Evolutionary conservation across 2,888 invertebrate species (phyloP), one percentile per base, ranked within the genome.

Genomic region (Cerastis leucographa): DNA sequence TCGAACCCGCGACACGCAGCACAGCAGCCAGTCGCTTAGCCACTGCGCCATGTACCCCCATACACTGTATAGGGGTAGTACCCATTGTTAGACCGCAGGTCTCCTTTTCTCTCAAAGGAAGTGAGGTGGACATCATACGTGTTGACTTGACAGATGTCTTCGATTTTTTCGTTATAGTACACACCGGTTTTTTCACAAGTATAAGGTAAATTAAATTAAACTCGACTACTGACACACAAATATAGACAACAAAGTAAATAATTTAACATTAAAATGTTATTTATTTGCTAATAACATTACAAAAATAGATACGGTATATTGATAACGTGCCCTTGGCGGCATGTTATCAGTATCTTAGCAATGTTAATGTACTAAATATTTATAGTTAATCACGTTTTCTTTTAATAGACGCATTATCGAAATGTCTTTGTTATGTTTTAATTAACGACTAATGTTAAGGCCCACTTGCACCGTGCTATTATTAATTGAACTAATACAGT

Each of bases 311-410:
- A 75, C 29, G 46, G 17, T 11, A 42, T 46, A 35, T n/a, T 22
- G 71, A 82, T 80, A 82, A 56, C 71, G 46, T 35, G 71, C 59
- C 82, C 71, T 81, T 80, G 81, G 44, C 44, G 19, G 49, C 8
- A 42, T 3, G 0, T 64, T 69, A 71, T 82, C 82, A 29, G 14
- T n/a, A 19, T 22, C 46, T 61, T 46, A 44, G 59, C 25, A 68
- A 35, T n/a, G 51, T 74, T 81, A 65, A 75, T 81, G 81, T 66
- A 61, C 46, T 54, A 54, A 79, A 81, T 66, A 56, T 61, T 51
- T n/a, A 29, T 80, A 46, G 25, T n/a, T 64, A 73, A 80, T 78
- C 42, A 4, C 17, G 6, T 74, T 74, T 64, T 64, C 14, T 73
- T 77, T 64, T 64, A 64, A 64, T 80, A 46, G 46, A 64, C 19